Percentiles rank a stretch among this genome's conserved stretches.
Evolutionary conservation across 2,888 invertebrate genomes (phyloP).

Genomic region (Auanema sp.): DNA sequence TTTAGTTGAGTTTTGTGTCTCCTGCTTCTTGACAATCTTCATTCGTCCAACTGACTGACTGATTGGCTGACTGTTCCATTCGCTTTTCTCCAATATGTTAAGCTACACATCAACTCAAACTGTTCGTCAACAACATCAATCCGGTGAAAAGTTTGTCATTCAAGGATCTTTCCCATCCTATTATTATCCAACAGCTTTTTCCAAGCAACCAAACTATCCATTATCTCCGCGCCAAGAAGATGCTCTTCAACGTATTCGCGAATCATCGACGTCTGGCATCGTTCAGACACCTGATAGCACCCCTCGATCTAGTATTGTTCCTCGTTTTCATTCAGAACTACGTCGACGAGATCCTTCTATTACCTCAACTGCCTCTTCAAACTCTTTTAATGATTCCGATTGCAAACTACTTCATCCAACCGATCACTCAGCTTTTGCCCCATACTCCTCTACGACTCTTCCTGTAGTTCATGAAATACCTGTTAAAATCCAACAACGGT

Average conservation of each 20-base stretch:
- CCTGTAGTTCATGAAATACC: too few relatives aligned
- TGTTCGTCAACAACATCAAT: background rate
- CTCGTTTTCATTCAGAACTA: constrained; percentile 19
- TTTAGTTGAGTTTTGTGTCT: too few relatives aligned
- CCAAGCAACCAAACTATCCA: constrained; percentile 21
- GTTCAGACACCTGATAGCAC: constrained; percentile 17
- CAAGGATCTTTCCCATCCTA: constrained; percentile 32
- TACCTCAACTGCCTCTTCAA: too few relatives aligned
- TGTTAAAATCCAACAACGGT: too few relatives aligned
- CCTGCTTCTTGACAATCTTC: too few relatives aligned
- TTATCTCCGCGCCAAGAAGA: constrained; percentile 46
- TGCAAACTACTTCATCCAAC: too few relatives aligned
- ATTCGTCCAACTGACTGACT: background rate
- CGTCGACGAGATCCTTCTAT: constrained; percentile 3
- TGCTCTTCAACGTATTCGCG: constrained; percentile 40
- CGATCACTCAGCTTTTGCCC: too few relatives aligned
- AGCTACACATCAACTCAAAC: constrained; percentile 1
- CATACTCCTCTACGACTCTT: too few relatives aligned
- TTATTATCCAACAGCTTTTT: constrained; percentile 33
- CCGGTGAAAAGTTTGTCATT: background rate
- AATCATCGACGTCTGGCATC: constrained; percentile 29
- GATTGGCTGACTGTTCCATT: background rate
- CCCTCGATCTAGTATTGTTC: constrained; percentile 12
- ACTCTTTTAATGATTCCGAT: too few relatives aligned
- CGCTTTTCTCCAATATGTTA: background rate